These are phyloP conservation scores for Acanthosepion lycidas DNA, from an alignment of 2,888 invertebrate genomes.

Conservation along the genomic window DNA sequence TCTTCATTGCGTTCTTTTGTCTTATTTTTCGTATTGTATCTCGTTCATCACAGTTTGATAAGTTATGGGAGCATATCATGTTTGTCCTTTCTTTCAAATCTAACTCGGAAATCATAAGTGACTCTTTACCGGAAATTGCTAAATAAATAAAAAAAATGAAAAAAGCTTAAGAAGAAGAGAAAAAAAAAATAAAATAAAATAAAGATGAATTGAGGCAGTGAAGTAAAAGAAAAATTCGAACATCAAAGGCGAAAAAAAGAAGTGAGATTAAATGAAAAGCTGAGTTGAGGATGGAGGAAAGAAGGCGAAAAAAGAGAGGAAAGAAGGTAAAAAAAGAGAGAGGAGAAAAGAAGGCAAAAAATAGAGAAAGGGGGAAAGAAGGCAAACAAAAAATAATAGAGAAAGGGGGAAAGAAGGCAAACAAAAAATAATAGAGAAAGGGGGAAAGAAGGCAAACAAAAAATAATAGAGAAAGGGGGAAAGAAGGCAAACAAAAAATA, in stretches of 20 bases:
- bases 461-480: no score
- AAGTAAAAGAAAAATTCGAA: neutral
- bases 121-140: neutral
- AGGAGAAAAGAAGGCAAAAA: neutral
- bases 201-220: neutral
- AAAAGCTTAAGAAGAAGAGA: neutral
- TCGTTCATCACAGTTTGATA: neutral
- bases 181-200: neutral
- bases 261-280: neutral
- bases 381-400: neutral
- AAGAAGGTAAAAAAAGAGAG: neutral
- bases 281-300: neutral
- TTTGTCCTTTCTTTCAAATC: neutral
- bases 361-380: neutral
- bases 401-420: neutral
- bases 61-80: neutral
- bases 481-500: no score
- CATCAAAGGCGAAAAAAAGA: neutral
- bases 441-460: no score
- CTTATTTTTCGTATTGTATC: neutral
- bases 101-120: neutral
- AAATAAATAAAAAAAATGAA: no score
- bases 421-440: neutral
- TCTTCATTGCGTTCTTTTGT: neutral
- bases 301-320: neutral